These are phyloP conservation scores for Cephalotes varians DNA, from an alignment of 2,888 invertebrate species.

Conservation along the genomic window DNA sequence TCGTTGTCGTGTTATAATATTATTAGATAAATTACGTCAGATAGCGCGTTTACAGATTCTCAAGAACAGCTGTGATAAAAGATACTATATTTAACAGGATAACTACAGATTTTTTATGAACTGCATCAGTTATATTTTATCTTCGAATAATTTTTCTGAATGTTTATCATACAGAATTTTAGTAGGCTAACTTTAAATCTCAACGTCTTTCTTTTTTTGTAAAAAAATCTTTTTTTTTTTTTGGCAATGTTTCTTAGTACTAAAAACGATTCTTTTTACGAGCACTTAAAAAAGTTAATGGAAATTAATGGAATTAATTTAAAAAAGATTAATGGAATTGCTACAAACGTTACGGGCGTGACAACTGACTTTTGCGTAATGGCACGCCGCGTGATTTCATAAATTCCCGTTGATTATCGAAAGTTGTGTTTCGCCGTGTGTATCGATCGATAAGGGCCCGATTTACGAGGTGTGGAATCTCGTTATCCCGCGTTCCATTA, in stretches of 20 bases:
- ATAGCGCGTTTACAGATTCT: background rate
- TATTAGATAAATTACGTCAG: constrained; percentile 1
- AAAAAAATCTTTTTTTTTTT: background rate
- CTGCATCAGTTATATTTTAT: background rate
- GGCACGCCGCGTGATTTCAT: constrained; percentile 18
- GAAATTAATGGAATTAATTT: constrained; percentile 5
- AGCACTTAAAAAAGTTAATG: background rate
- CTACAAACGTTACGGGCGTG: background rate
- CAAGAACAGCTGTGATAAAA: background rate
- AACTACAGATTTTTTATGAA: background rate
- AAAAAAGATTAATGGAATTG: background rate
- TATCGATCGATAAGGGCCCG: constrained; percentile 17
- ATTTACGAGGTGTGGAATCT: constrained; percentile 27
- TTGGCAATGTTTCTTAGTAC: background rate
- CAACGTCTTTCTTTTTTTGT: background rate
- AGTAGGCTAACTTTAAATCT: background rate
- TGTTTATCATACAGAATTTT: background rate
- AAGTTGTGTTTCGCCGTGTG: background rate
- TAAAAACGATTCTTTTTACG: background rate
- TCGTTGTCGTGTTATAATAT: background rate
- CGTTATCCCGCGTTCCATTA: constrained; percentile 24
- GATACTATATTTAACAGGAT: background rate
- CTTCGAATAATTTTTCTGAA: background rate
- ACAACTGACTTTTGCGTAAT: constrained; percentile 24
- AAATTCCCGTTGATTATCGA: constrained; percentile 35